phyloP scores from a whole-genome alignment of 2,888 invertebrate species.

The Drosophila infuscata region DNA sequence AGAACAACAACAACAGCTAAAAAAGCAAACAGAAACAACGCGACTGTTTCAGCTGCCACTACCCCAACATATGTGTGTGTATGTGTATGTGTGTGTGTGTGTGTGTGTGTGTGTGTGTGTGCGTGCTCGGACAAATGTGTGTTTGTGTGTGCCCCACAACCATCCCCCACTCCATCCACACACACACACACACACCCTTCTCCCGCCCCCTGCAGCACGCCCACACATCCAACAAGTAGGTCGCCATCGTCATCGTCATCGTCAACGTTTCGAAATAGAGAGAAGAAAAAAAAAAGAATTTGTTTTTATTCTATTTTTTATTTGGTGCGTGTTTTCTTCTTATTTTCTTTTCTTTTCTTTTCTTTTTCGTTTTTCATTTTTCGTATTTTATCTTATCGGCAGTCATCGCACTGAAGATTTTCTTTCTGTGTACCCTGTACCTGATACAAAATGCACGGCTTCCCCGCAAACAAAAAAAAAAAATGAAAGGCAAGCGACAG shows the following conservation, averaged over 20 bases:
- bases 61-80: slow-evolving; percentile 30
- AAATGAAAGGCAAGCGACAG: not conserved
- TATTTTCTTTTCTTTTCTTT: slow-evolving; percentile 2
- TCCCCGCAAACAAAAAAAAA: not conserved
- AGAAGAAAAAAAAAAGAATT: slow-evolving; percentile 11
- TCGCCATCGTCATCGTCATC: slow-evolving; percentile 64
- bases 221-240: slow-evolving; percentile 75
- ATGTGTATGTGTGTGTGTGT: not conserved
- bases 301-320: slow-evolving; percentile 31
- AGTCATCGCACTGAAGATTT: slow-evolving; percentile 48
- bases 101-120: not conserved
- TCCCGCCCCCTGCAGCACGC: slow-evolving; percentile 31
- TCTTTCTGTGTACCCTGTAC: slow-evolving; percentile 4
- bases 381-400: slow-evolving; percentile 71
- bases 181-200: not conserved
- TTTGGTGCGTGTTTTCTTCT: slow-evolving; percentile 25
- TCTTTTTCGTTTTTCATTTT: slow-evolving; percentile 11
- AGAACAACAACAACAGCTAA: slow-evolving; percentile 31
- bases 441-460: not conserved
- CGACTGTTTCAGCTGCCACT: slow-evolving; percentile 41
- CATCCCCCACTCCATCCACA: not conserved
- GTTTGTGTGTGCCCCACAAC: not conserved
- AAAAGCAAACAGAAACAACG: slow-evolving; percentile 38
- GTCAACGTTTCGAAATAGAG: slow-evolving; percentile 67
- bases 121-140: not conserved